A percentile compares a stretch with the other conserved stretches of the same genome.
Evolutionary conservation across 2,797 vertebrate species (phyloP).

Genomic region (Danionella dracula): DNA sequence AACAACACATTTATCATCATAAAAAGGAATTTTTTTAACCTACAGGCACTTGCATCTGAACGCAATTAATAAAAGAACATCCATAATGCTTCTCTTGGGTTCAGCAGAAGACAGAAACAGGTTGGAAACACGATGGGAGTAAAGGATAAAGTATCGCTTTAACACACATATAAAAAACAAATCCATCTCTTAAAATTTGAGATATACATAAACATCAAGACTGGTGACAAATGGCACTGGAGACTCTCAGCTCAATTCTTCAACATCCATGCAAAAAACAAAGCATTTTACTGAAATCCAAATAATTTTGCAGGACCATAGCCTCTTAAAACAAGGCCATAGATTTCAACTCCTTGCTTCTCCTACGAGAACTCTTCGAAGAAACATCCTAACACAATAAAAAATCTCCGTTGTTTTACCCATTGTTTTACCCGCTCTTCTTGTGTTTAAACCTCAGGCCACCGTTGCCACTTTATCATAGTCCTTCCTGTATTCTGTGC

Average conservation of each 20-base stretch:
- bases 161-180: too few relatives aligned
- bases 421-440: background rate
- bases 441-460: conserved; percentile 22
- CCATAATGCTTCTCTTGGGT: too few relatives aligned
- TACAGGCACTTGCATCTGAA: too few relatives aligned
- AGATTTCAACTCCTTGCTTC: background rate
- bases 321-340: conserved; percentile 48
- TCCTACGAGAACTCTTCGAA: background rate
- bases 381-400: background rate
- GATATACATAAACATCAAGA: background rate
- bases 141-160: too few relatives aligned
- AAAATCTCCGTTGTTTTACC: too few relatives aligned
- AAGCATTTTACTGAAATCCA: background rate
- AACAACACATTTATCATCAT: background rate
- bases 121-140: too few relatives aligned
- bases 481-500: conserved; percentile 35
- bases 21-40: too few relatives aligned
- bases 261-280: conserved; percentile 13
- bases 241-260: background rate
- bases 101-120: too few relatives aligned
- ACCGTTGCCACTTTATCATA: conserved; percentile 60
- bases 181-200: background rate
- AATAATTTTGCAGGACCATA: background rate
- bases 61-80: too few relatives aligned
- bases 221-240: background rate